Percentiles rank a stretch among this genome's conserved stretches.
Conservation (phyloP, 1,140 invertebrate genomes). For the Streblospio benedicti region DNA sequence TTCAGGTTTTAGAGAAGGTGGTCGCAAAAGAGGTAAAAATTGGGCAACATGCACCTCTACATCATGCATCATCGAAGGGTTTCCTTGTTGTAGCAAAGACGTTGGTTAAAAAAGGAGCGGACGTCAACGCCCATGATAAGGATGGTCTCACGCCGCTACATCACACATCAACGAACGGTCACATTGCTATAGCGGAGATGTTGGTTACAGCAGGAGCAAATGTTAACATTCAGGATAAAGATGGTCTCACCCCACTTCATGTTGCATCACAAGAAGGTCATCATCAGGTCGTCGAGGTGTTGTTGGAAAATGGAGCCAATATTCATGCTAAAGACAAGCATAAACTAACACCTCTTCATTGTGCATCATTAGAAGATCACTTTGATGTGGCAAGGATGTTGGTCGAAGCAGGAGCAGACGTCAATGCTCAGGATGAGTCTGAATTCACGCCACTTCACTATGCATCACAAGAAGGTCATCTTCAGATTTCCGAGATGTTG, state of each 20-base stretch:
- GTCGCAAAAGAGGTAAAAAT: too few relatives aligned
- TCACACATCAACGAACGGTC: conserved; percentile 7
- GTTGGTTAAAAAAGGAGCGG: conserved; percentile 1
- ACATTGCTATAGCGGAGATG: conserved; percentile 3
- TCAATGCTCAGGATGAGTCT: conserved; percentile 8
- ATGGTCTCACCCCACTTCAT: conserved; percentile 13
- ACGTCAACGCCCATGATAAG: conserved; percentile 11
- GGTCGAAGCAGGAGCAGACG: conserved; percentile 12
- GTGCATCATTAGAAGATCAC: conserved; percentile 10
- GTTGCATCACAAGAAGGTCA: conserved; percentile 12
- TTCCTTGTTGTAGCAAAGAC: neutral
- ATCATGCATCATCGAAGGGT: neutral
- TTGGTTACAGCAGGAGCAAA: conserved; percentile 8
- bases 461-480: neutral
- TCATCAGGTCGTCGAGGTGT: neutral
- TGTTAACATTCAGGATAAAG: conserved; percentile 2
- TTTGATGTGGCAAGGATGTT: conserved; percentile 9
- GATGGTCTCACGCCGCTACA: conserved; percentile 15
- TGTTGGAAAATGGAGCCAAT: conserved; percentile 9
- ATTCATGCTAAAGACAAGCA: neutral
- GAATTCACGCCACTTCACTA: conserved; percentile 9
- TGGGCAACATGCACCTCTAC: conserved; percentile 1
- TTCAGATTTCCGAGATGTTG: neutral
- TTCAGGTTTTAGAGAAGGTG: too few relatives aligned
- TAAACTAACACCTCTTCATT: conserved; percentile 8